A percentile compares a stretch with the other conserved stretches of the same genome.
Conservation (phyloP, 2,888 invertebrate species). For the Meganola albula region DNA sequence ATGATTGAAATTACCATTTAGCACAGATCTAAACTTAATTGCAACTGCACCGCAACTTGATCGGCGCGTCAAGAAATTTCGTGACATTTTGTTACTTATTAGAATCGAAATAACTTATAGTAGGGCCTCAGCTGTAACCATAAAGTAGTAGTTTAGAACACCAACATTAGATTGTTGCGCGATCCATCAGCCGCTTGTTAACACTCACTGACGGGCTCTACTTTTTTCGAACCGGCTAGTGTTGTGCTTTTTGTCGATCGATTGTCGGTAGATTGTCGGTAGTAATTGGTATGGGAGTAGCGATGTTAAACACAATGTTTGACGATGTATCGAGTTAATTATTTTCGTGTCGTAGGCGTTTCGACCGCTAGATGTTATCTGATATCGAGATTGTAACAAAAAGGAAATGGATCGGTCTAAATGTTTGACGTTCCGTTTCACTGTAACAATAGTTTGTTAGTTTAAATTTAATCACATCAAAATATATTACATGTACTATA, state of each 20-base stretch:
- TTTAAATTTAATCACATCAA: conserved; percentile 37
- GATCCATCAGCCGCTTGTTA: conserved; percentile 74
- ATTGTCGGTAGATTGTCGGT: conserved; percentile 64
- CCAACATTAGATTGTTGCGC: conserved; percentile 53
- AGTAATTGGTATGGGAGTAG: conserved; percentile 75
- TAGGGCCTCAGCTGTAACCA: no score
- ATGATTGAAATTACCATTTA: no score
- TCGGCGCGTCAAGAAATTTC: no score
- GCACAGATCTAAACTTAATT: no score
- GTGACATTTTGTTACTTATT: no score
- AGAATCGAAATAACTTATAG: no score
- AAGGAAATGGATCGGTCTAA: conserved; percentile 62
- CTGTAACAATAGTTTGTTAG: conserved; percentile 45
- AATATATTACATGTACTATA: no score
- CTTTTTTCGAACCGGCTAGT: conserved; percentile 55
- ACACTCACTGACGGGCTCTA: conserved; percentile 44
- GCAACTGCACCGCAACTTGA: no score
- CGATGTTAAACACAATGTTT: conserved; percentile 72
- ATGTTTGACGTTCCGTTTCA: conserved; percentile 39
- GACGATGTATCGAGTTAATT: conserved; percentile 69
- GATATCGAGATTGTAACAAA: conserved; percentile 52
- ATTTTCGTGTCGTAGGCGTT: conserved; percentile 73
- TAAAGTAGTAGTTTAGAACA: conserved; percentile 45
- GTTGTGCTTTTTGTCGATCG: conserved; percentile 59
- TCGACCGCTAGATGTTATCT: conserved; percentile 58